A percentile compares a stretch with the other conserved stretches of the same genome.
phyloP scores from a whole-genome alignment of 2,797 vertebrate genomes.

The Odontamblyopus rebecca region DNA sequence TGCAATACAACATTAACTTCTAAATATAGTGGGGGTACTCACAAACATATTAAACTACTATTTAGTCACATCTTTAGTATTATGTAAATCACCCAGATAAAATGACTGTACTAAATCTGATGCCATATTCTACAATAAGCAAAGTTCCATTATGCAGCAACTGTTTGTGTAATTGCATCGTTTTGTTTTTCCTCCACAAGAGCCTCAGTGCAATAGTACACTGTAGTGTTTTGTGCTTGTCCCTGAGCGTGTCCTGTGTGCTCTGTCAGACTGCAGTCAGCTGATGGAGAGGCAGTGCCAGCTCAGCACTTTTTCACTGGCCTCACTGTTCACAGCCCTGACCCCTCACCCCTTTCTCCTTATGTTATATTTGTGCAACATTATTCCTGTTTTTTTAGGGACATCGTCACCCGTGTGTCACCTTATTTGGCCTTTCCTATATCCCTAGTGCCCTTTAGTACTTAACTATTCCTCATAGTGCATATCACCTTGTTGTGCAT shows the following conservation, averaged over 20 bases:
- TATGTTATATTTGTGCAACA: neutral
- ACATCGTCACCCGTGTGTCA: neutral
- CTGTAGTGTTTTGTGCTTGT: conserved; percentile 31
- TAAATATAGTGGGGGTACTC: neutral
- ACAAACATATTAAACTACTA: neutral
- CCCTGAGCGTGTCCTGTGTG: conserved; percentile 43
- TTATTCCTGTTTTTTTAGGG: conserved; percentile 24
- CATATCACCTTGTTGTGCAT: neutral
- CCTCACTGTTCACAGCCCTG: conserved; percentile 19
- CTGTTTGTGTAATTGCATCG: conserved; percentile 2
- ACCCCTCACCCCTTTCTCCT: neutral
- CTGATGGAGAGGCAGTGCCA: conserved; percentile 66
- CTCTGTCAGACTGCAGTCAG: conserved; percentile 72
- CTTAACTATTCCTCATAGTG: conserved; percentile 17
- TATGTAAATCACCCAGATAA: neutral
- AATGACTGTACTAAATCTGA: neutral
- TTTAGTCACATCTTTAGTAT: neutral
- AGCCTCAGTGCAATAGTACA: conserved; percentile 30
- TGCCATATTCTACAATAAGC: neutral
- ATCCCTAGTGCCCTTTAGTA: conserved; percentile 1
- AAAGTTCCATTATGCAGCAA: neutral
- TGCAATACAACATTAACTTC: too few species aligned
- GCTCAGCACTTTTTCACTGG: conserved; percentile 62
- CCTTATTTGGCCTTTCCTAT: neutral
- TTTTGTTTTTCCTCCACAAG: conserved; percentile 22